Evolutionary conservation across 2,797 vertebrate genomes (phyloP), one percentile per base, ranked within the genome.

Genomic region (Microchirus variegatus): DNA sequence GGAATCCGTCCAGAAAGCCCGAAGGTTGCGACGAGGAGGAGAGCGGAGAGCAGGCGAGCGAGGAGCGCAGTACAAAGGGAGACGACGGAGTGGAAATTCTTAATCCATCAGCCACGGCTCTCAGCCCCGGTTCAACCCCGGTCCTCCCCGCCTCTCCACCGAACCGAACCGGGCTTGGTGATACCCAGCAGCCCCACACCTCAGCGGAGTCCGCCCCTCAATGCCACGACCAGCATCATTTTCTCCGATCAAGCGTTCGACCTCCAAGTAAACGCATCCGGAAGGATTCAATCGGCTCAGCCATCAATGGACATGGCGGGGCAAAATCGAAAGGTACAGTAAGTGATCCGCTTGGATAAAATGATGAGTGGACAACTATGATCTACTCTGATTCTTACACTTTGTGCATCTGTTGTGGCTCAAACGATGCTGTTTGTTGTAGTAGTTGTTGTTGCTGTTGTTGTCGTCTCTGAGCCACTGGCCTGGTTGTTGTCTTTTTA

Each of bases 201-300:
- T 70, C 85, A 1, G 16, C 85, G 43, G 83, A 92, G 5, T 76
- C 94, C 59, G 77, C 86, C 42, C 88, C 92, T 45, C 95, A 94
- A 81, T 94, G 91, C 87, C 95, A 96, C 82, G 97, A 99, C 92
- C 98, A 99, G 92, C 98, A 98, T 94, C 98, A 99, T 93, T 99
- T 99, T 91, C 95, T 99, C 66, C 92, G 97, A 85, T 99, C 98
- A 66, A 98, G 98, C 66, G 98, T 99, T 83, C 92, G 98, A 90
- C 98, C 98, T 58, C 97, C 98, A 84, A 98, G 95, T 92, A 99
- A 99, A 87, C 94, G 96, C 87, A 93, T 96, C 86, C 95, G 97
- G 94, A 99, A 96, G 91, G 98, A 99, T 92, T 90, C 94, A 36
- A 81, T 93, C 72, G 88, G 94, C 81, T 90, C 95, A 65, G 83